phyloP scores from a whole-genome alignment of 37 sponge, comb jelly and placozoan genomes.

The Bolinopsis microptera region DNA sequence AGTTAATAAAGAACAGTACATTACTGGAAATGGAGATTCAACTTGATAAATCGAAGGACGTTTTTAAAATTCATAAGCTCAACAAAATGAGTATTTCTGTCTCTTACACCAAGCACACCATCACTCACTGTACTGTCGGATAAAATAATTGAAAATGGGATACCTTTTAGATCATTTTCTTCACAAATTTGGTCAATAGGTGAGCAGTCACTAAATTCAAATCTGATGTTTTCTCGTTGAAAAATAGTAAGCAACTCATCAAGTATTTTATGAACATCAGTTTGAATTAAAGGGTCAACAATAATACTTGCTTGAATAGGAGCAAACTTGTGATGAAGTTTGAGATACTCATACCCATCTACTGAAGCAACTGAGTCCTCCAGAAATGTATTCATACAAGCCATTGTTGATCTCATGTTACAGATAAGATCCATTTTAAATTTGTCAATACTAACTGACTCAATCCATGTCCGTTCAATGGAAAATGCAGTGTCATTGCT shows the following conservation, averaged over 20 bases:
- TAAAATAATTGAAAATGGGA: constrained; percentile 8
- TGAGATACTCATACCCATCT: constrained; percentile 1
- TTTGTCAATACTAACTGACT: background rate
- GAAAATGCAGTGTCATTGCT: background rate
- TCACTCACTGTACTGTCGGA: background rate
- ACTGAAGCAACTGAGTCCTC: constrained; percentile 6
- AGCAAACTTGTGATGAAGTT: background rate
- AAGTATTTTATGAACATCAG: background rate
- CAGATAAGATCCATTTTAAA: background rate
- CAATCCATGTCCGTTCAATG: background rate
- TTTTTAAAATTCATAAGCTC: constrained; percentile 22
- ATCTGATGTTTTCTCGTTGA: too few relatives aligned
- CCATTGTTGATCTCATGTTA: background rate
- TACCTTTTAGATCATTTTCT: background rate
- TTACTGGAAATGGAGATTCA: background rate
- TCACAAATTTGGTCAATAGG: background rate
- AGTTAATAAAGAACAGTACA: too few relatives aligned
- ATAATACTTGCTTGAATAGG: constrained; percentile 35
- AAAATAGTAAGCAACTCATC: background rate
- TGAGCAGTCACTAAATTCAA: background rate
- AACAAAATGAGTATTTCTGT: constrained; percentile 56
- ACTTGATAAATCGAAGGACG: background rate
- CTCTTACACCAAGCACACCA: background rate
- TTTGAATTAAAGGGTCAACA: background rate
- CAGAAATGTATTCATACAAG: constrained; percentile 4